Evolutionary conservation across 2,797 vertebrate genomes (phyloP).

Genomic region (Bovichtus diacanthus): DNA sequence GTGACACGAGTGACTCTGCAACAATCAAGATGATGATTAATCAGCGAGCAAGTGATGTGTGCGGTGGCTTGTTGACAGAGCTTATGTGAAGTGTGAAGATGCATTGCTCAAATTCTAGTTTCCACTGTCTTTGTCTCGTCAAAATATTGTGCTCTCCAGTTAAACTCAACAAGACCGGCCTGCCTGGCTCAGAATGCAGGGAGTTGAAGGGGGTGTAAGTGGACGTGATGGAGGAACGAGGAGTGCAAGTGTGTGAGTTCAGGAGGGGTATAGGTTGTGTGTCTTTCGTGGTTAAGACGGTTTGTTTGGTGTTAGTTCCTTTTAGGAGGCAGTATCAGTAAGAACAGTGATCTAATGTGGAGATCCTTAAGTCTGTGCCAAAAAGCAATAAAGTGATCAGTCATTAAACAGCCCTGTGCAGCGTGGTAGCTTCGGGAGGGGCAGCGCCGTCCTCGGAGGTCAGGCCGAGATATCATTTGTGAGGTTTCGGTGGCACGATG

Average conservation of each 20-base stretch:
- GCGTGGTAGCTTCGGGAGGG: slow-evolving; percentile 25
- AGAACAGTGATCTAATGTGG: slow-evolving; percentile 37
- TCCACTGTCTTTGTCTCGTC: slow-evolving; percentile 55
- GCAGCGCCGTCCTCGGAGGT: slow-evolving; percentile 27
- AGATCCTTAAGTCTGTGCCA: slow-evolving; percentile 23
- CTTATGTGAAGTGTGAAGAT: slow-evolving; percentile 43
- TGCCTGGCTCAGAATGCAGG: slow-evolving; percentile 77
- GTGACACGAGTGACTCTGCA: slow-evolving; percentile 41
- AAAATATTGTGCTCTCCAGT: slow-evolving; percentile 39
- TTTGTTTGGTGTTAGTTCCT: slow-evolving; percentile 57
- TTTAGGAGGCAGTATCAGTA: slow-evolving; percentile 50
- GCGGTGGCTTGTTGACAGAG: slow-evolving; percentile 51
- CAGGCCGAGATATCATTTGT: not conserved
- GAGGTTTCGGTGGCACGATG: slow-evolving; percentile 23
- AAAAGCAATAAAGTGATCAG: slow-evolving; percentile 37
- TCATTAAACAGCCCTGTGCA: slow-evolving; percentile 44
- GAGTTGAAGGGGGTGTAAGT: not conserved
- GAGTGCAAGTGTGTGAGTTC: slow-evolving; percentile 5
- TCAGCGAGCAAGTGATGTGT: slow-evolving; percentile 47
- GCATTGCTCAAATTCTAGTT: slow-evolving; percentile 22
- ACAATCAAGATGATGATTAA: slow-evolving; percentile 49
- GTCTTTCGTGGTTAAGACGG: slow-evolving; percentile 43
- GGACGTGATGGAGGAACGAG: not conserved
- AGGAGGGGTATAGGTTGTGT: slow-evolving; percentile 45
- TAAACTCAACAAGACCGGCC: slow-evolving; percentile 36